These are phyloP conservation scores for Dysidea cf. avara DNA, from an alignment of 37 sponge, comb jelly and placozoan genomes.

Conservation along the genomic window DNA sequence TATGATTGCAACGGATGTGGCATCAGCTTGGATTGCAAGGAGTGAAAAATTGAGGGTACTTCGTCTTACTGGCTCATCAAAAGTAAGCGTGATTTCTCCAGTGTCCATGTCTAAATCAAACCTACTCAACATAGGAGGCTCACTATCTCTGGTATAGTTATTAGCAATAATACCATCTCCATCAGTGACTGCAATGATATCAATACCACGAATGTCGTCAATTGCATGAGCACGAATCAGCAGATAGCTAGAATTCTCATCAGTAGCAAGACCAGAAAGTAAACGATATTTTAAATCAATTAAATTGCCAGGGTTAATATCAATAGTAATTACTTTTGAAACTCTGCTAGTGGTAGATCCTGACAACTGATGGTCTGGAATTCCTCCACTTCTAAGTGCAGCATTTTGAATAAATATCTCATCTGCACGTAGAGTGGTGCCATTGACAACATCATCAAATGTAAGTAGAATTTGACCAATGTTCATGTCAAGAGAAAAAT, in stretches of 20 bases:
- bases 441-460: conserved; percentile 67
- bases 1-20: neutral
- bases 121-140: conserved; percentile 40
- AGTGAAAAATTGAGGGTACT: conserved; percentile 15
- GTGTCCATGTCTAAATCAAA: conserved; percentile 71
- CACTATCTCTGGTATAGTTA: conserved; percentile 49
- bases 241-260: conserved; percentile 28
- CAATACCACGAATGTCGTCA: conserved; percentile 43
- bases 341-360: conserved; percentile 1
- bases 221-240: conserved; percentile 68
- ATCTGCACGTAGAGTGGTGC: neutral
- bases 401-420: conserved; percentile 29
- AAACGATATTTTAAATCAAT: conserved; percentile 30
- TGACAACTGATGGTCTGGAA: conserved; percentile 4
- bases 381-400: neutral
- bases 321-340: conserved; percentile 24
- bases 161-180: conserved; percentile 36
- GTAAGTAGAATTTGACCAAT: conserved; percentile 45
- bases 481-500: conserved; percentile 68
- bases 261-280: conserved; percentile 35
- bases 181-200: conserved; percentile 67
- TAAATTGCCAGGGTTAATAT: conserved; percentile 26
- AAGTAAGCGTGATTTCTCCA: conserved; percentile 58
- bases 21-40: conserved; percentile 22
- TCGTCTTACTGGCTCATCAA: conserved; percentile 40